phyloP scores from a whole-genome alignment of 2,888 invertebrate species.

The Watsonalla binaria region DNA sequence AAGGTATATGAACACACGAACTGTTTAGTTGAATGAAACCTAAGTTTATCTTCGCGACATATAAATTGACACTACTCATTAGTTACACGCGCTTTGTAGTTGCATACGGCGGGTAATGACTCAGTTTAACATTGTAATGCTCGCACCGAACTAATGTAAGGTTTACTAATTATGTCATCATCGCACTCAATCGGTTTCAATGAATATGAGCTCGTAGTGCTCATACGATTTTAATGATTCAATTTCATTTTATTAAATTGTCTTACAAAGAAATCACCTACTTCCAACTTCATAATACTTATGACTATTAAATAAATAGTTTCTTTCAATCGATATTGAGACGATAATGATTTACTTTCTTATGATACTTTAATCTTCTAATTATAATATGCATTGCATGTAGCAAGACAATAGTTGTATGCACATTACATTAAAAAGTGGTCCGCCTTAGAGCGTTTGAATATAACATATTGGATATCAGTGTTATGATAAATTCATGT shows the following conservation, averaged over 20 bases:
- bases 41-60: constrained; percentile 30
- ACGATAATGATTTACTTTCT: no score
- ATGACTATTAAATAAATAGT: no score
- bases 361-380: no score
- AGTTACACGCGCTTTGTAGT: constrained; percentile 27
- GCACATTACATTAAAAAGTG: no score
- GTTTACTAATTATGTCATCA: constrained; percentile 1
- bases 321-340: no score
- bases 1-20: constrained; percentile 25
- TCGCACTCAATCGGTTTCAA: not conserved
- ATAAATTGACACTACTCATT: constrained; percentile 53
- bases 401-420: no score
- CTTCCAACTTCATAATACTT: not conserved
- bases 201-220: not conserved
- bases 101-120: constrained; percentile 14
- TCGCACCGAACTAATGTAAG: constrained; percentile 6
- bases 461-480: no score
- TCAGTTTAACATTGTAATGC: constrained; percentile 8
- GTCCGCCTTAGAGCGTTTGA: no score
- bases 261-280: not conserved
- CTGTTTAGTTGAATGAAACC: constrained; percentile 26
- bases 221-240: not conserved
- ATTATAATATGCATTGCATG: no score
- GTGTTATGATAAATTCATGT: no score
- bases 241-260: constrained; percentile 1